Percentiles rank a stretch among this genome's conserved stretches.
phyloP scores from a whole-genome alignment of 1,140 invertebrate species.

The Apis dorsata region DNA sequence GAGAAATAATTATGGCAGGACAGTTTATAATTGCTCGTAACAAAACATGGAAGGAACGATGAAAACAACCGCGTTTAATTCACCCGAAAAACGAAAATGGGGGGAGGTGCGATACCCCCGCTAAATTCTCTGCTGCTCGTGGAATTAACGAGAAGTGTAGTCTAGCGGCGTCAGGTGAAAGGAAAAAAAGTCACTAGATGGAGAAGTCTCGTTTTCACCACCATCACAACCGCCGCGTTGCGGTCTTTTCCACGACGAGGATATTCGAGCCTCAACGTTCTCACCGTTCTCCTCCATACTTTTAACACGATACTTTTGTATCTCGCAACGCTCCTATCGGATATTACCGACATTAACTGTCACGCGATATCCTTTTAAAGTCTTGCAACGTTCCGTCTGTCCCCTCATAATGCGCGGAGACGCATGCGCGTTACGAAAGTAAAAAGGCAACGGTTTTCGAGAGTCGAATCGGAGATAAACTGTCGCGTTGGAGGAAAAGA shows the following conservation, averaged over 20 bases:
- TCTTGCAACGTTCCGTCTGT: constrained; percentile 10
- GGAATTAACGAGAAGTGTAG: constrained; percentile 18
- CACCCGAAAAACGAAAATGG: neutral
- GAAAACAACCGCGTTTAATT: constrained; percentile 14
- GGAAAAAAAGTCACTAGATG: constrained; percentile 29
- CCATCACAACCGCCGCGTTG: neutral
- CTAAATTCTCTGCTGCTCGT: neutral
- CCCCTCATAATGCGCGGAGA: constrained; percentile 37
- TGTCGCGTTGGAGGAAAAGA: no score
- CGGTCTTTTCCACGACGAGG: constrained; percentile 38
- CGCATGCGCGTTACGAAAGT: no score
- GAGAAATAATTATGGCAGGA: constrained; percentile 47
- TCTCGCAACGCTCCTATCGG: constrained; percentile 8
- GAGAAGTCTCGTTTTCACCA: constrained; percentile 15
- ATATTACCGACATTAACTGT: constrained; percentile 49
- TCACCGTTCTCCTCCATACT: constrained; percentile 47
- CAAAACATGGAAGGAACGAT: constrained; percentile 4
- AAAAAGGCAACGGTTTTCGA: no score
- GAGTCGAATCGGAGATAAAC: no score
- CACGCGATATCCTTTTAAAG: constrained; percentile 68
- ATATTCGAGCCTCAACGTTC: constrained; percentile 62
- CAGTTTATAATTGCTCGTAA: constrained; percentile 47
- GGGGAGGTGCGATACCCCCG: neutral
- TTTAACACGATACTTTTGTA: constrained; percentile 66
- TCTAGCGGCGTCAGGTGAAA: constrained; percentile 3